phyloP scores from a whole-genome alignment of 2,888 invertebrate species.

The Chaitophorus viminalis region DNA sequence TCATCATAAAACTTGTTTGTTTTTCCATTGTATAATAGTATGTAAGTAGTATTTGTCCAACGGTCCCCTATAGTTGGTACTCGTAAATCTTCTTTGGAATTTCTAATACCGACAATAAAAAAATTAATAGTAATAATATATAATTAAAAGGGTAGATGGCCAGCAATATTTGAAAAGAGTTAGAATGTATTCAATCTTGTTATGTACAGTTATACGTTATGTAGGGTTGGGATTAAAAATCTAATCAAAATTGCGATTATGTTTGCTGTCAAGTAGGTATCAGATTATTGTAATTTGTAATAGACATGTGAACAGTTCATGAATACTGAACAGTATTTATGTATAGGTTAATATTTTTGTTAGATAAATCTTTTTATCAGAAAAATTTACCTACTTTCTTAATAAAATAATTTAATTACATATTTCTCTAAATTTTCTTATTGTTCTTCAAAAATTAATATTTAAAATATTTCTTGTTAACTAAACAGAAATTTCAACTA shows the following conservation, averaged over 20 bases:
- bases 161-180: background rate
- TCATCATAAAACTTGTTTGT: constrained; percentile 36
- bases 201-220: background rate
- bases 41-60: background rate
- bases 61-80: constrained; percentile 35
- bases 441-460: no score
- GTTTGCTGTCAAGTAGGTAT: background rate
- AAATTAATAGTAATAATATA: background rate
- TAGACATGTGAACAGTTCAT: background rate
- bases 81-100: constrained; percentile 59
- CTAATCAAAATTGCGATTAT: constrained; percentile 1
- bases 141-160: constrained; percentile 34
- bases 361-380: background rate
- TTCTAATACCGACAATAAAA: background rate
- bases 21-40: constrained; percentile 12
- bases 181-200: background rate
- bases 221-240: background rate
- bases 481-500: background rate
- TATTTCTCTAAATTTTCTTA: no score
- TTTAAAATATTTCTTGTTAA: no score
- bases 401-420: background rate
- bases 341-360: background rate
- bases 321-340: background rate
- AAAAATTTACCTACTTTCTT: background rate
- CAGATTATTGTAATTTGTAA: background rate